These are phyloP conservation scores for Poeciliopsis occidentalis DNA, from an alignment of 2,113 vertebrate species.

Conservation along the genomic window DNA sequence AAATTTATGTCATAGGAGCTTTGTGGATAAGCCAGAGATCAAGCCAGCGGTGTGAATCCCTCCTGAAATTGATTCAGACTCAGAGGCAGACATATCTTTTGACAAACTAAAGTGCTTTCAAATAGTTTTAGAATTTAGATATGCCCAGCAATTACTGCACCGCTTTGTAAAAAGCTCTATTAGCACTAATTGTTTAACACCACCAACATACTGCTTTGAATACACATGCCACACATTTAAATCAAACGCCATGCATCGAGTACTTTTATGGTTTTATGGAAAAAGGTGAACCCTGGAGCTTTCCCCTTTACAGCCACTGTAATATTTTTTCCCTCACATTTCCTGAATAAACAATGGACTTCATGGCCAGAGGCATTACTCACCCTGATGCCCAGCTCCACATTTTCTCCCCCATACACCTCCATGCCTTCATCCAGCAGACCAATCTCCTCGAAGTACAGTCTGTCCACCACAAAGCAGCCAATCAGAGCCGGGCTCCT, in stretches of 20 bases:
- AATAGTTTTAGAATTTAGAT: background rate
- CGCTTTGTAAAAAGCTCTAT: constrained; percentile 1
- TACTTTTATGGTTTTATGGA: constrained; percentile 21
- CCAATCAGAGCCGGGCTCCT: constrained; percentile 98
- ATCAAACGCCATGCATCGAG: constrained; percentile 17
- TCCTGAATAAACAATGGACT: constrained; percentile 56
- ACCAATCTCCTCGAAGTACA: constrained; percentile 98
- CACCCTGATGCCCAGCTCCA: constrained; percentile 96
- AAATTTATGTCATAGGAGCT: too few relatives aligned
- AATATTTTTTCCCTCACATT: constrained; percentile 58
- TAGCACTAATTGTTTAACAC: background rate
- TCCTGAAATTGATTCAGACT: background rate
- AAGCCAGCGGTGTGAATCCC: background rate
- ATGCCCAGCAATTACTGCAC: background rate
- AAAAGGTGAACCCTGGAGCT: constrained; percentile 25
- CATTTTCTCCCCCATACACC: constrained; percentile 97
- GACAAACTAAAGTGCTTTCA: background rate
- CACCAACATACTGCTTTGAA: constrained; percentile 8
- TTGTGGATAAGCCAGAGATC: background rate
- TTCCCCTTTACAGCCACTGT: constrained; percentile 53
- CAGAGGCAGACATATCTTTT: background rate
- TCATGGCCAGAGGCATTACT: constrained; percentile 67
- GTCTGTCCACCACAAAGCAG: constrained; percentile 96
- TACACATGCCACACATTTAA: constrained; percentile 3
- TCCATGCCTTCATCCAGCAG: constrained; percentile 98